Base-by-base conservation (phyloP, 2,797 vertebrate species). In the Columba guinea region DNA sequence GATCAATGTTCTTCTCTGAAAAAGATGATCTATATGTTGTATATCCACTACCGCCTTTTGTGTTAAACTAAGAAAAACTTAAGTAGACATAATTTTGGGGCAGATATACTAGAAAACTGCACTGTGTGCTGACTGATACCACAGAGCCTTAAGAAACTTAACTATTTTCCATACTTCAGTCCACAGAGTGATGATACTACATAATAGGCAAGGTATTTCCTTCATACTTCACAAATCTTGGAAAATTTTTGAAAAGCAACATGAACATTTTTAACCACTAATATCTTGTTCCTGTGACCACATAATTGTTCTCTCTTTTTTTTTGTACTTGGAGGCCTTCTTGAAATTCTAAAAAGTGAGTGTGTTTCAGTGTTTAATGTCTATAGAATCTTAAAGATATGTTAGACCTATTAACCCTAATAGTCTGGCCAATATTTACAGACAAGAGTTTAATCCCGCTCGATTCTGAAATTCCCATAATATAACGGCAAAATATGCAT, bases 1-100 rank as follows among this genome's bases (percentile, higher is more conserved):
- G 11, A 11, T 5, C 5, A 34, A 13, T n/a, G 2, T 30, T 77
- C 2, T 69, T 59, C 15, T 69, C 14, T 34, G 16, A 27, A 69
- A 80, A 83, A 41, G 8, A 2, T 76, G 35, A 9, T 35, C 9
- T 35, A 35, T 35, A 51, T 14, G 17, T 41, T 9, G 34, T 14
- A 9, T 46, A 48, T 7, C 2, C 16, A n/a, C 8, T 73, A 13
- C 11, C 4, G 34, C 12, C 28, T 86, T 88, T 46, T 76, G 5
- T 64, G 13, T 63, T 79, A 60, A 87, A 62, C 4, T 73, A 55
- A 52, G n/a, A 51, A 53, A 76, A 87, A 16, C 5, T 30, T 22
- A 67, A 53, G 4, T 49, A 59, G 13, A 20, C 4, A 41, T 1
- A 32, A 0, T 32, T 51, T 83, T 41, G 4, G 2, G 20, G 4